Evolutionary conservation across 1,140 invertebrate genomes (phyloP).

Genomic region (Apis cerana): DNA sequence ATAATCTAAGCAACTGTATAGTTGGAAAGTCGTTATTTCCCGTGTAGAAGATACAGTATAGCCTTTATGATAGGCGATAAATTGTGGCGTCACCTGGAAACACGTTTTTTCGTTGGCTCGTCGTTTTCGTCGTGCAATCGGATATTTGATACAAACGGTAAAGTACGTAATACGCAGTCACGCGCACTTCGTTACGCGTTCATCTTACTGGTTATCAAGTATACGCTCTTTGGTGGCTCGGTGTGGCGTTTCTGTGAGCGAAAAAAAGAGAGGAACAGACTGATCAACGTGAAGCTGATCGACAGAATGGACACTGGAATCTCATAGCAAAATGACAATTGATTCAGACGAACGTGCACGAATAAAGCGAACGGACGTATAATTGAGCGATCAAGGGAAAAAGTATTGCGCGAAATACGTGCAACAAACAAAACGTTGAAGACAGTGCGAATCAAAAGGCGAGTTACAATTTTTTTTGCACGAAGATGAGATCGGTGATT

Average conservation of each 20-base stretch:
- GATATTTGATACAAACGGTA: background rate
- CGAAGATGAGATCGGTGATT: slow-evolving; percentile 38
- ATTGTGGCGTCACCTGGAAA: slow-evolving; percentile 56
- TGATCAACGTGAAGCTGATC: background rate
- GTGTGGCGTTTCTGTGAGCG: slow-evolving; percentile 66
- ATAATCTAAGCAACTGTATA: background rate
- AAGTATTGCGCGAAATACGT: background rate
- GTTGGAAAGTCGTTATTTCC: background rate
- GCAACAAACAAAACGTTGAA: background rate
- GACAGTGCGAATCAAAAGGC: background rate
- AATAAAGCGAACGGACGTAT: slow-evolving; percentile 19
- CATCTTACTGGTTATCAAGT: slow-evolving; percentile 71
- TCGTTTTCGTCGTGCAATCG: slow-evolving; percentile 8
- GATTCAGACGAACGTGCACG: background rate
- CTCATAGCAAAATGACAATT: slow-evolving; percentile 36
- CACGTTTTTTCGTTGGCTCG: slow-evolving; percentile 1
- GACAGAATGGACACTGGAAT: slow-evolving; percentile 42
- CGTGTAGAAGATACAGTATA: background rate
- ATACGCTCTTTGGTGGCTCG: slow-evolving; percentile 65
- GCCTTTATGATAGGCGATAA: slow-evolving; percentile 27
- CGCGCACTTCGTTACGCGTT: slow-evolving; percentile 66
- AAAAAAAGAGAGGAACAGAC: slow-evolving; percentile 12
- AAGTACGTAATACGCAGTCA: slow-evolving; percentile 69
- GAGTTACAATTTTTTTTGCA: background rate
- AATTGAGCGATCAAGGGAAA: background rate